Conservation (phyloP, 2,797 vertebrate genomes). For the Hephaestus fuliginosus region DNA sequence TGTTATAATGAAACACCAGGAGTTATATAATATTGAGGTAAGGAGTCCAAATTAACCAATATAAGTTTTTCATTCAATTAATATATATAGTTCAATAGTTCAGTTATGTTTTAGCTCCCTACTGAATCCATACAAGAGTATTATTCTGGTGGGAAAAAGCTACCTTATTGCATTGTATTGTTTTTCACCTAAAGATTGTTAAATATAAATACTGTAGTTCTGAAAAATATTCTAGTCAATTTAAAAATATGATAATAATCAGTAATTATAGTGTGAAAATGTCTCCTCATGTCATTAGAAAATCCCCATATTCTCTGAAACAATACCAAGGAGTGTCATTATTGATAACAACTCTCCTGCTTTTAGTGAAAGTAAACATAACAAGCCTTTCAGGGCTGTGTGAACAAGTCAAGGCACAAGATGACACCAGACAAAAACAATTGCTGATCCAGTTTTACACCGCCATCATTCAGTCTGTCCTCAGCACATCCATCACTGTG, state of each 20-base stretch:
- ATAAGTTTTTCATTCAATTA: not conserved
- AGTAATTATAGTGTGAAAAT: not conserved
- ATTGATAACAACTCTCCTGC: not conserved
- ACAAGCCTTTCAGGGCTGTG: too few species aligned
- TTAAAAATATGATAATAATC: not conserved
- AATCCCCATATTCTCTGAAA: not conserved
- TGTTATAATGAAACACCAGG: not conserved
- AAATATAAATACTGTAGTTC: not conserved
- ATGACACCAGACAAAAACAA: too few species aligned
- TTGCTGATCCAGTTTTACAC: too few species aligned
- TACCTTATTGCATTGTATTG: not conserved
- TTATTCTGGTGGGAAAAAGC: not conserved
- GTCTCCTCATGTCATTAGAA: not conserved
- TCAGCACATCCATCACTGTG: too few species aligned
- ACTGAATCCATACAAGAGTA: not conserved
- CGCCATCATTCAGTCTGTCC: too few species aligned
- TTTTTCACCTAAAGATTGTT: not conserved
- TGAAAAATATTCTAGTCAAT: too few species aligned
- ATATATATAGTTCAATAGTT: too few species aligned
- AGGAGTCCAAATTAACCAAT: not conserved
- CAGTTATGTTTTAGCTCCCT: not conserved
- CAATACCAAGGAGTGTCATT: not conserved
- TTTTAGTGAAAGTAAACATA: not conserved
- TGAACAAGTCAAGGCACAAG: too few species aligned
- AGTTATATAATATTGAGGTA: not conserved